These are phyloP conservation scores for Hipposideros larvatus DNA, from an alignment of 2,797 vertebrate species.

Conservation along the genomic window DNA sequence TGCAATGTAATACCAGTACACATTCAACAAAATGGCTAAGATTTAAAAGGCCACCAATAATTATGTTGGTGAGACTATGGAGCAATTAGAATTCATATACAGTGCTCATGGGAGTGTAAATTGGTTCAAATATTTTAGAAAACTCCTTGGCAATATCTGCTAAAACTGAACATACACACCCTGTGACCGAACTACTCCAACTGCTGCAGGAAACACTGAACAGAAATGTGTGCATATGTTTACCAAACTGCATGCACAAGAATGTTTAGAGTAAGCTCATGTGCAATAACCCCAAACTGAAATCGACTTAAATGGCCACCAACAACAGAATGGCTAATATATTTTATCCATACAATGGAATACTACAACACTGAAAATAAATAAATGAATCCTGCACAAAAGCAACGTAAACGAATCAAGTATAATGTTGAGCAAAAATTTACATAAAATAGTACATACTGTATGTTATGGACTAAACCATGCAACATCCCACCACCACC, in stretches of 20 bases:
- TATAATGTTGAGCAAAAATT: not conserved
- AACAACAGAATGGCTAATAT: not conserved
- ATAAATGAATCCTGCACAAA: not conserved
- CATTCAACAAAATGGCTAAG: not conserved
- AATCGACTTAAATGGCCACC: not conserved
- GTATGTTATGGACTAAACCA: not conserved
- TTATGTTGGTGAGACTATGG: not conserved
- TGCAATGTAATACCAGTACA: not conserved
- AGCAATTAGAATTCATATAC: not conserved
- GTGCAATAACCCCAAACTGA: not conserved
- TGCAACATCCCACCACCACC: not conserved
- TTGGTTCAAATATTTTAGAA: not conserved
- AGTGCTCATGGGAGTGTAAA: not conserved
- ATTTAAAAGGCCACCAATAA: not conserved
- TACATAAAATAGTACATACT: not conserved
- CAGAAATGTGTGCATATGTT: not conserved
- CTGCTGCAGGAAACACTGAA: not conserved
- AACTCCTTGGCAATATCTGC: not conserved
- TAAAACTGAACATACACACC: not conserved
- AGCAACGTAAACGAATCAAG: not conserved
- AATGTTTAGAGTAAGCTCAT: not conserved
- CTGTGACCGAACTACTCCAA: not conserved
- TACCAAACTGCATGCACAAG: not conserved
- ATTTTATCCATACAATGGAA: not conserved
- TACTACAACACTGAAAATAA: not conserved